Evolutionary conservation across 2,797 vertebrate genomes (phyloP).

Genomic region (Smutsia gigantea): DNA sequence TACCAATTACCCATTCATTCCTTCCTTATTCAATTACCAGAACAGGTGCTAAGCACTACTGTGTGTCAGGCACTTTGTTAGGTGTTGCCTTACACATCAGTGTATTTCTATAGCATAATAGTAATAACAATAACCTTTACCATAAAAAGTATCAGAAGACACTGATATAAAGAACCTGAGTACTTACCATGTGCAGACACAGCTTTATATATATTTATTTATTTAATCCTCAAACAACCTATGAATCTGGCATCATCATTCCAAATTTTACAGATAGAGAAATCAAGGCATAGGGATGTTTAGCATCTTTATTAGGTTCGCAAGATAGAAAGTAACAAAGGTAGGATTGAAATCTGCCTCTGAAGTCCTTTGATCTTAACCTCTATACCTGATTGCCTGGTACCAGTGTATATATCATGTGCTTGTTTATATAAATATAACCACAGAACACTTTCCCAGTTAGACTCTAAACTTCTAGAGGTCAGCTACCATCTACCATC

Average conservation of each 20-base stretch:
- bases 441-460: neutral
- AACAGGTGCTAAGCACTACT: neutral
- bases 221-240: constrained; percentile 16
- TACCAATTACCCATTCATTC: neutral
- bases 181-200: neutral
- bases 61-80: neutral
- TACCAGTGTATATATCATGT: neutral
- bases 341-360: neutral
- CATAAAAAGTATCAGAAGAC: too few species aligned
- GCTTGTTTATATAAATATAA: neutral
- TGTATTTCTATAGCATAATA: neutral
- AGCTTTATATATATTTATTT: neutral
- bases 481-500: too few species aligned
- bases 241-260: neutral
- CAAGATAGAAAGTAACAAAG: neutral
- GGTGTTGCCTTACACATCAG: neutral
- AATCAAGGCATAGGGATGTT: neutral
- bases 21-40: neutral
- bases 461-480: neutral
- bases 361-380: neutral
- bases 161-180: too few species aligned
- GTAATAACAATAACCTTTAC: neutral
- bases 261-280: neutral
- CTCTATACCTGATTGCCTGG: neutral
- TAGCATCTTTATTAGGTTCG: neutral